Conservation (phyloP, 2,888 invertebrate species). For the Chrysina gloriosa region DNA sequence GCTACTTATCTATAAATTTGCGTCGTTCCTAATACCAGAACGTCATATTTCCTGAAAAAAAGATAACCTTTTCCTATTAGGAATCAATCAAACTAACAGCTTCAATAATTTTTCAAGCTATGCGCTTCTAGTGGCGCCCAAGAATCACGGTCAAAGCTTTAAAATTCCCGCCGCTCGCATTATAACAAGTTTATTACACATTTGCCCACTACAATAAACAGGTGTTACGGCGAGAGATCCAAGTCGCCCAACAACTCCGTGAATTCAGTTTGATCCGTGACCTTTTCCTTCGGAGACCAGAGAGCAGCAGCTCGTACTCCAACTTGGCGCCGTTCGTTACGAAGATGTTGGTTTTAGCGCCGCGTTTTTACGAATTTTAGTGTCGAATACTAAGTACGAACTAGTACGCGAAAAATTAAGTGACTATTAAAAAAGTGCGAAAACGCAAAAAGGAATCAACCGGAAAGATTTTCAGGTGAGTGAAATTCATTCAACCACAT, state of each 20-base stretch:
- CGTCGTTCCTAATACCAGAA: no score
- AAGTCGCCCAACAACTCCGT: constrained; percentile 20
- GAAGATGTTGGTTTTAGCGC: no score
- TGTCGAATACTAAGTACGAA: neutral
- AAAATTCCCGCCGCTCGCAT: neutral
- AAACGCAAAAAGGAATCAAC: neutral
- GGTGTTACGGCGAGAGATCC: constrained; percentile 23
- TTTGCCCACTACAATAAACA: constrained; percentile 24
- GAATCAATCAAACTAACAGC: no score
- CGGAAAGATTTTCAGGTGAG: neutral
- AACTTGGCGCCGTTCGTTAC: no score
- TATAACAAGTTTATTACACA: constrained; percentile 18
- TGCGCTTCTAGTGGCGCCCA: neutral
- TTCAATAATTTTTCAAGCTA: no score
- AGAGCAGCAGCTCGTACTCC: no score
- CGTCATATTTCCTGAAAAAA: no score
- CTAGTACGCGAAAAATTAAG: neutral
- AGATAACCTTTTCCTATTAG: no score
- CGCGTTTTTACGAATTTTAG: neutral
- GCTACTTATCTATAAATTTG: no score
- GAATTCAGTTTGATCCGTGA: constrained; percentile 22
- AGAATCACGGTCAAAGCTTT: neutral
- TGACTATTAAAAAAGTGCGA: neutral
- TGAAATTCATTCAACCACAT: neutral
- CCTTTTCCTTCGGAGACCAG: constrained; percentile 6